These are phyloP conservation scores for Lochmaea crataegi DNA, from an alignment of 2,888 invertebrate genomes.

Conservation along the genomic window DNA sequence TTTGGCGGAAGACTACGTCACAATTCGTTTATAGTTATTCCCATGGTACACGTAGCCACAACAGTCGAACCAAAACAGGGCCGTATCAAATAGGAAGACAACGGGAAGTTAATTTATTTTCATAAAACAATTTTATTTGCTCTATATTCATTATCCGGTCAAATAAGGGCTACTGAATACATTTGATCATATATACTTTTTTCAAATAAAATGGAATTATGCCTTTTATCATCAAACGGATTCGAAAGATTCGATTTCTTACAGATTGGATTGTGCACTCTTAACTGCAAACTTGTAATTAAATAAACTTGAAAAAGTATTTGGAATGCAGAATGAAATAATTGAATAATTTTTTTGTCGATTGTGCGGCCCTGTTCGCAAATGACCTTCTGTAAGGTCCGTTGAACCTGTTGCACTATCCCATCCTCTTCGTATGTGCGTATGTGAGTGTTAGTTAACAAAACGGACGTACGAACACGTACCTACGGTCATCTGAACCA, in stretches of 20 bases:
- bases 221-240: too few species aligned
- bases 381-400: slow-evolving; percentile 34
- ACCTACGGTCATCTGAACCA: slow-evolving; percentile 29
- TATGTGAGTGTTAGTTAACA: slow-evolving; percentile 20
- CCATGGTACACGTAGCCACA: background rate
- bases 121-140: too few species aligned
- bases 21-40: background rate
- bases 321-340: background rate
- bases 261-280: too few species aligned
- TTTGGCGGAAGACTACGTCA: slow-evolving; percentile 36
- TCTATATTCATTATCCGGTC: too few species aligned
- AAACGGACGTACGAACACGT: slow-evolving; percentile 15
- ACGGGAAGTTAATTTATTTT: background rate
- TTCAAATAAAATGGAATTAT: too few species aligned
- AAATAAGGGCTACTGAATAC: too few species aligned
- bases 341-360: background rate
- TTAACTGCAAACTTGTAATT: too few species aligned
- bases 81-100: background rate
- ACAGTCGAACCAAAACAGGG: slow-evolving; percentile 8
- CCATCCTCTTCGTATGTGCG: slow-evolving; percentile 22
- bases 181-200: too few species aligned
- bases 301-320: too few species aligned
- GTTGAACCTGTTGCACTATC: slow-evolving; percentile 35
- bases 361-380: slow-evolving; percentile 18
- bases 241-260: too few species aligned